Base-by-base conservation (phyloP, 2,113 vertebrate species). In the Chaenocephalus aceratus region DNA sequence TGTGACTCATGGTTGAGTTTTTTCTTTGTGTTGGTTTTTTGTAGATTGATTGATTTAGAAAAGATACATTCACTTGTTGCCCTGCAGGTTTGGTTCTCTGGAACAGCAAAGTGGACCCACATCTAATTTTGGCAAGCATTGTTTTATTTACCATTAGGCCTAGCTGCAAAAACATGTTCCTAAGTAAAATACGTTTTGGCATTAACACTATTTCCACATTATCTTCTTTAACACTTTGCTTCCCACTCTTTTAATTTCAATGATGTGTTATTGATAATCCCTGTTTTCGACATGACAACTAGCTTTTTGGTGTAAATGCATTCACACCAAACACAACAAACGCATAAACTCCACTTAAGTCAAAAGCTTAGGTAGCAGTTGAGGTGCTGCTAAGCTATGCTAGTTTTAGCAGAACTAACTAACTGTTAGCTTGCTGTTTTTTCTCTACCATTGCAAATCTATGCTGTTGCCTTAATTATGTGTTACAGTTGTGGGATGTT, bases 1-100 rank as follows among this genome's bases (percentile, higher is more conserved):
- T 0, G 3, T 80, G 82, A 86, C 48, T 86, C 78, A 63, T 44
- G 14, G n/a, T 10, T 72, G 26, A 26, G 65, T 46, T 54, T 63
- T 3, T 7, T 66, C 36, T 41, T 41, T 18, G 15, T 46, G 49
- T 59, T 18, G 7, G 21, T 66, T 66, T 51, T 59, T 59, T 60
- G 11, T 10, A 34, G n/a, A 5, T n/a, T 36, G 16, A 14, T 63
- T 72, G 3, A 59, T 59, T 81, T 58, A 30, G 18, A 48, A 14
- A 16, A 58, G 41, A 49, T 46, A 13, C 46, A 34, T 58, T 15
- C 53, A 45, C 49, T n/a, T 72, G 52, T 52, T 21, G n/a, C 18
- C 10, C 30, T 46, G 58, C 18, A 44, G 26, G 15, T 41, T 81
- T 78, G 13, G 18, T n/a, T 69, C 23, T 26, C 2, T 56, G 21